phyloP scores from a whole-genome alignment of 2,888 invertebrate genomes.

The Steinernema hermaphroditum region DNA sequence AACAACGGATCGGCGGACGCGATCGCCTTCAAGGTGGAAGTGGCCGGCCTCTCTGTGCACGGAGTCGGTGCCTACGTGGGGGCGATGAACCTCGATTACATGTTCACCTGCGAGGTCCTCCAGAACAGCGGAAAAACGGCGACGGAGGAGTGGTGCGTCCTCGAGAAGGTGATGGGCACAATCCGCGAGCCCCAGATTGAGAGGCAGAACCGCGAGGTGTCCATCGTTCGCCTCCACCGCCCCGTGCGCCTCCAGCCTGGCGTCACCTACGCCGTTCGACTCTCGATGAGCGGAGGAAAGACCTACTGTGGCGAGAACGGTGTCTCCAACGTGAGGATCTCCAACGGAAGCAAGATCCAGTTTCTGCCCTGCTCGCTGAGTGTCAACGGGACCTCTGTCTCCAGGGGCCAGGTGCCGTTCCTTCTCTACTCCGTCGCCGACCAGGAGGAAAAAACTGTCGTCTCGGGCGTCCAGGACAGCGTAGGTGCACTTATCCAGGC shows the following conservation, averaged over 20 bases:
- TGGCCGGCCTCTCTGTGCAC: constrained; percentile 82
- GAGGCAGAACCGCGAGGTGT: constrained; percentile 40
- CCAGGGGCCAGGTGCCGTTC: constrained; percentile 90
- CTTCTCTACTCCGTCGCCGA: constrained; percentile 76
- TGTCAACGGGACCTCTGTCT: constrained; percentile 81
- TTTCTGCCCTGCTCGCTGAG: constrained; percentile 53
- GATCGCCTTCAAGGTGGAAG: constrained; percentile 77
- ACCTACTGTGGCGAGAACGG: constrained; percentile 86
- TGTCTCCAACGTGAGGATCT: neutral
- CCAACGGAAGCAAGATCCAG: constrained; percentile 30
- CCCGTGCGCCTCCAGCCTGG: constrained; percentile 47
- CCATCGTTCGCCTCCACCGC: constrained; percentile 42
- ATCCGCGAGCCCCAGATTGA: constrained; percentile 36
- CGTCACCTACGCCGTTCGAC: constrained; percentile 54
- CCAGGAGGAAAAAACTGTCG: constrained; percentile 10
- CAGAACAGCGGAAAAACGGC: constrained; percentile 69
- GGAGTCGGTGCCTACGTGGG: constrained; percentile 90
- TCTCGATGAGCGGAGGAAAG: constrained; percentile 68
- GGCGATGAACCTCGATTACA: constrained; percentile 80
- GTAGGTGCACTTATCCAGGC: neutral
- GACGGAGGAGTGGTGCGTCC: constrained; percentile 19
- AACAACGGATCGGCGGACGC: constrained; percentile 95
- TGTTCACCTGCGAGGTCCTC: constrained; percentile 85
- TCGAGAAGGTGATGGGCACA: constrained; percentile 40
- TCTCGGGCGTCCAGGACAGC: constrained; percentile 5